Evolutionary conservation across 1,140 invertebrate species (phyloP).

Genomic region (Caenorhabditis inopinata): DNA sequence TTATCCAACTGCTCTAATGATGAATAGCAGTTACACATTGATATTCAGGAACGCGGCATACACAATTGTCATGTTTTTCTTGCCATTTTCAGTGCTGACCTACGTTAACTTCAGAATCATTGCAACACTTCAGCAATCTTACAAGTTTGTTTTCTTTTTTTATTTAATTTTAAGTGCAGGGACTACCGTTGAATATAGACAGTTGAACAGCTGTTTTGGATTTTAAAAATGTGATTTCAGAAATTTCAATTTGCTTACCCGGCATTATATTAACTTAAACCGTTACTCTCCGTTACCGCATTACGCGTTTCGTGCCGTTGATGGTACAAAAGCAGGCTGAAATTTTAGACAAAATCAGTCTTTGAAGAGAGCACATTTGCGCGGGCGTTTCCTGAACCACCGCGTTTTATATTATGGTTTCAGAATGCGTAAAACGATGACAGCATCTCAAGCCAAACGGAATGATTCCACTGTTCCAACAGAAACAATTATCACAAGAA

Average conservation of each 20-base stretch:
- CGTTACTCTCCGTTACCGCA: too few relatives aligned
- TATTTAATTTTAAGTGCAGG: background rate
- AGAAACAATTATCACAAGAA: background rate
- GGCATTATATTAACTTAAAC: too few relatives aligned
- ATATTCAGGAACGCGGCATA: slow-evolving; percentile 46
- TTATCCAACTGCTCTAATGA: slow-evolving; percentile 41
- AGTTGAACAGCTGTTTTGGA: too few relatives aligned
- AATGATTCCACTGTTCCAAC: slow-evolving; percentile 3
- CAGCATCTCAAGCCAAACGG: background rate
- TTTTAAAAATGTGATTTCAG: too few relatives aligned
- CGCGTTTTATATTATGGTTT: background rate
- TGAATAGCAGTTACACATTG: slow-evolving; percentile 32
- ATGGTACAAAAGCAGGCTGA: too few relatives aligned
- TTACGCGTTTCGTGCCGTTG: too few relatives aligned
- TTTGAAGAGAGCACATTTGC: too few relatives aligned
- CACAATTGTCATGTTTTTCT: slow-evolving; percentile 49
- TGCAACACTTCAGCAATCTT: slow-evolving; percentile 33
- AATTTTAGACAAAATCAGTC: too few relatives aligned
- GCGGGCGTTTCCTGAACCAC: too few relatives aligned
- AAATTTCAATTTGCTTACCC: too few relatives aligned
- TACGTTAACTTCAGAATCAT: slow-evolving; percentile 44
- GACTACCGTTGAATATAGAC: too few relatives aligned
- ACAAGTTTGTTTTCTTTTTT: background rate
- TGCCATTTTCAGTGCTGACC: slow-evolving; percentile 42
- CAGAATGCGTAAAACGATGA: slow-evolving; percentile 18